Evolutionary conservation across 2,113 vertebrate genomes (phyloP).

Genomic region (Sander lucioperca): DNA sequence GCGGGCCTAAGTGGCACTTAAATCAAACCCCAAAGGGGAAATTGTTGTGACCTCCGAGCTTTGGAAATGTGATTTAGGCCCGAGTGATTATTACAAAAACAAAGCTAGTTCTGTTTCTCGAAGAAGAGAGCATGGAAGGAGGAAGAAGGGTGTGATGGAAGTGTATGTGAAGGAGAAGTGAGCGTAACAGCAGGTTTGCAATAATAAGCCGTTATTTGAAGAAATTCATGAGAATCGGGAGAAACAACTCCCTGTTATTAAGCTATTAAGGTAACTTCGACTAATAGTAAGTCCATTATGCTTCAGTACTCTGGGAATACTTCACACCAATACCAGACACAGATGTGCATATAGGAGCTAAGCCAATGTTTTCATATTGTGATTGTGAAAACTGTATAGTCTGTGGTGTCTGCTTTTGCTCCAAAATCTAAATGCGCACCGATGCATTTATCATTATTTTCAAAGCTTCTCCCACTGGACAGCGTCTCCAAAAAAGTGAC

Average conservation of each 20-base stretch:
- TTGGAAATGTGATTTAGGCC: slow-evolving; percentile 53
- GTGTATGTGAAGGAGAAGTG: slow-evolving; percentile 9
- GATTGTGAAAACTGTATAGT: slow-evolving; percentile 30
- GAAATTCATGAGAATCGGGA: slow-evolving; percentile 21
- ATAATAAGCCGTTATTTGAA: slow-evolving; percentile 38
- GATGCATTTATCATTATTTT: slow-evolving; percentile 10
- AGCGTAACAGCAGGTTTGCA: slow-evolving; percentile 21
- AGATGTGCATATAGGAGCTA: slow-evolving; percentile 45
- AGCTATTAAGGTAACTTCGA: slow-evolving; percentile 20
- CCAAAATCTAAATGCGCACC: slow-evolving; percentile 31
- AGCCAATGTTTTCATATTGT: slow-evolving; percentile 43
- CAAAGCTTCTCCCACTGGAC: slow-evolving; percentile 6
- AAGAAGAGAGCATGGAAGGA: slow-evolving; percentile 22
- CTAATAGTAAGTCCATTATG: slow-evolving; percentile 34
- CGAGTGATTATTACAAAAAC: slow-evolving; percentile 67
- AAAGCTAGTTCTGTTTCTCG: slow-evolving; percentile 60
- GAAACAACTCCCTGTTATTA: slow-evolving; percentile 47
- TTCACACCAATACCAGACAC: slow-evolving; percentile 51
- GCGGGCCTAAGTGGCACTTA: slow-evolving; percentile 65
- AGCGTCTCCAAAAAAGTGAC: slow-evolving; percentile 9
- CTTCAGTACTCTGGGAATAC: slow-evolving; percentile 37
- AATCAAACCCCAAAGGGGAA: slow-evolving; percentile 63
- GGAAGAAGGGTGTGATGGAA: slow-evolving; percentile 44
- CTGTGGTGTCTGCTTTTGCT: slow-evolving; percentile 29
- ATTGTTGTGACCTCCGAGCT: slow-evolving; percentile 61